A percentile compares a stretch with the other conserved stretches of the same genome.
Evolutionary conservation across 2,113 vertebrate species (phyloP).

Genomic region (Campylomormyrus tamandua): DNA sequence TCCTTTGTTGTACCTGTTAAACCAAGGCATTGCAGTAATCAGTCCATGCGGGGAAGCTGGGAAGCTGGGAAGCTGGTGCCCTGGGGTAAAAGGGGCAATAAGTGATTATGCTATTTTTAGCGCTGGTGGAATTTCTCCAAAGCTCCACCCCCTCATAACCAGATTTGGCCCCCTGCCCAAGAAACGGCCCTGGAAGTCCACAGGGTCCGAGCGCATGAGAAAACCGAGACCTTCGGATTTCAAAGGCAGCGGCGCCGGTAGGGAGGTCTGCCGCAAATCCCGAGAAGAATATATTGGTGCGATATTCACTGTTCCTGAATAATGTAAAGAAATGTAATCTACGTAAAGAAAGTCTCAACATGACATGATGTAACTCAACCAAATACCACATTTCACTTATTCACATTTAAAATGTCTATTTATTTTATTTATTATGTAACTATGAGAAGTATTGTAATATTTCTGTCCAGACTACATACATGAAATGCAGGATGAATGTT

Average conservation of each 20-base stretch:
- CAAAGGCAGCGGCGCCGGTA: neutral
- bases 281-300: neutral
- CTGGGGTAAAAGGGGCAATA: constrained; percentile 28
- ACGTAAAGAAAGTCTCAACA: neutral
- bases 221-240: constrained; percentile 27
- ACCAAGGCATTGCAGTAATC: neutral
- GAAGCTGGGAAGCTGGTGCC: constrained; percentile 36
- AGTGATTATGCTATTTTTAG: constrained; percentile 57
- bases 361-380: too few relatives aligned
- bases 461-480: neutral
- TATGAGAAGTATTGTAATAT: neutral
- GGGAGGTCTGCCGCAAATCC: neutral
- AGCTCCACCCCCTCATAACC: constrained; percentile 30
- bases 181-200: constrained; percentile 33
- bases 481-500: neutral
- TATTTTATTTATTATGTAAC: neutral
- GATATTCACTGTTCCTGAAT: neutral
- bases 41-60: neutral
- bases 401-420: neutral
- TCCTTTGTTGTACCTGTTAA: neutral
- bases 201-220: constrained; percentile 32
- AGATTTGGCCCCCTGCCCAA: constrained; percentile 44
- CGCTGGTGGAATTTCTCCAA: constrained; percentile 54
- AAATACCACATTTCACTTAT: neutral
- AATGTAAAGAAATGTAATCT: neutral